A percentile compares a stretch with the other conserved stretches of the same genome.
These are phyloP conservation scores for Carettochelys insculpta DNA, from an alignment of 2,113 vertebrate genomes.

Conservation along the genomic window DNA sequence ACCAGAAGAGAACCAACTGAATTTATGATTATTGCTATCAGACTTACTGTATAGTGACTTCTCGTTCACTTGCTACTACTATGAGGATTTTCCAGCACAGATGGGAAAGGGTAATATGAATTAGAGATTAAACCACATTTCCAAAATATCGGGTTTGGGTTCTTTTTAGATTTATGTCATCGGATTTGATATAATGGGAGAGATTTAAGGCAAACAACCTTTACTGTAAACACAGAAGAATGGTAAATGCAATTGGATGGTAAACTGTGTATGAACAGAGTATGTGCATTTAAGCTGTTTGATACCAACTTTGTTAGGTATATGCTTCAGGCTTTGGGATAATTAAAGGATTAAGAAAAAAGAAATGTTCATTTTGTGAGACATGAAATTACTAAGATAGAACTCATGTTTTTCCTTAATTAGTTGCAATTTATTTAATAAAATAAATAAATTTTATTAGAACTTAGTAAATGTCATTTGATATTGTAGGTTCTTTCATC, in stretches of 20 bases:
- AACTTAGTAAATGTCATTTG: conserved; percentile 76
- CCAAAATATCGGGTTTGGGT: background rate
- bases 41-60: background rate
- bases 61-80: background rate
- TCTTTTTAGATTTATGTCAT: background rate
- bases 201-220: background rate
- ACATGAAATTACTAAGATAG: conserved; percentile 65
- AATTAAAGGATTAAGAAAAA: conserved; percentile 61
- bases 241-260: conserved; percentile 1
- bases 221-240: conserved; percentile 4
- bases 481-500: conserved; percentile 80
- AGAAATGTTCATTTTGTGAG: conserved; percentile 21
- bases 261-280: background rate
- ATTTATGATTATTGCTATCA: background rate
- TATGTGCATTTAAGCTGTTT: background rate
- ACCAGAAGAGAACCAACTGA: background rate
- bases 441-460: conserved; percentile 78
- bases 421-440: conserved; percentile 74
- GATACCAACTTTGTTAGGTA: background rate
- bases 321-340: background rate
- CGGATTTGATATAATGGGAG: background rate
- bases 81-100: background rate
- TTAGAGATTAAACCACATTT: background rate
- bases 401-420: conserved; percentile 68
- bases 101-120: background rate